These are phyloP conservation scores for Copidosoma floridanum DNA, from an alignment of 1,140 invertebrate genomes.

Conservation along the genomic window DNA sequence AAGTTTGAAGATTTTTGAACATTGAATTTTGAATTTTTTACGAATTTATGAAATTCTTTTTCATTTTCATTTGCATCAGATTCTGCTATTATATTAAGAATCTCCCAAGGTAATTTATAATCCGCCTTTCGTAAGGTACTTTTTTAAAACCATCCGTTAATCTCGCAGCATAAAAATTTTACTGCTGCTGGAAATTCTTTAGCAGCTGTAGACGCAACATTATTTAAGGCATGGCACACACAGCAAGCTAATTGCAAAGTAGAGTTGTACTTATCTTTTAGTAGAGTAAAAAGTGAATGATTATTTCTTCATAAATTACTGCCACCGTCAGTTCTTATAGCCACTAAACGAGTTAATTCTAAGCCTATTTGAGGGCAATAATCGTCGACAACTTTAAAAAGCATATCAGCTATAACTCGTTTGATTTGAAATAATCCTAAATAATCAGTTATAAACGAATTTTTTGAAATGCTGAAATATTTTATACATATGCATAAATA, in stretches of 20 bases:
- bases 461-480: constrained; percentile 39
- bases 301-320: constrained; percentile 25
- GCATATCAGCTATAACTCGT: constrained; percentile 9
- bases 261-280: constrained; percentile 26
- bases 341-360: constrained; percentile 36
- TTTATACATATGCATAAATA: constrained; percentile 44
- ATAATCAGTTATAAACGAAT: constrained; percentile 38
- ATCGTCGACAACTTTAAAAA: constrained; percentile 15
- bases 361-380: constrained; percentile 15
- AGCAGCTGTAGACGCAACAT: constrained; percentile 30
- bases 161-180: constrained; percentile 32
- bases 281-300: constrained; percentile 26
- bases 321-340: constrained; percentile 43
- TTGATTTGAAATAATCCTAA: constrained; percentile 31
- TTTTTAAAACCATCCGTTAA: constrained; percentile 31
- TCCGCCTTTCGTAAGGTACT: constrained; percentile 26
- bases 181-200: constrained; percentile 31
- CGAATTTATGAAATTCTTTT: constrained; percentile 42
- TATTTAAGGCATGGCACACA: constrained; percentile 31
- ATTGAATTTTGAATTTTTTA: constrained; percentile 42
- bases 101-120: constrained; percentile 28
- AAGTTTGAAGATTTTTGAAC: too few relatives aligned
- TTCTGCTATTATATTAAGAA: constrained; percentile 21
- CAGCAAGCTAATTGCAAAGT: constrained; percentile 29
- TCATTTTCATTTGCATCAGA: neutral